Evolutionary conservation across 1,140 invertebrate genomes (phyloP).

Genomic region (Drosophila tsacasi): DNA sequence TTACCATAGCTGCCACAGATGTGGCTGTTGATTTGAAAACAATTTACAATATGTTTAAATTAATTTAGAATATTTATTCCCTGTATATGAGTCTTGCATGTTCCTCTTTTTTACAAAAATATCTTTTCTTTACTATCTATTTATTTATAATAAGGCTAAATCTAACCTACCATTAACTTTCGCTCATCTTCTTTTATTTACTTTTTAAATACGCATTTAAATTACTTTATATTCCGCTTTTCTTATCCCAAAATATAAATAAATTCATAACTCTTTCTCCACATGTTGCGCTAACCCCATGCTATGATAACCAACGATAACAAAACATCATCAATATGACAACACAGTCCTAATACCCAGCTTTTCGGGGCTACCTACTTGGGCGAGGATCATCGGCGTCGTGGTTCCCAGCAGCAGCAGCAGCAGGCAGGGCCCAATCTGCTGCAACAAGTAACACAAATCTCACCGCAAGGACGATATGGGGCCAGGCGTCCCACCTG

Average conservation of each 20-base stretch:
- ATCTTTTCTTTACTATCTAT: no score
- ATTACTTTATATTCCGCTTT: not conserved
- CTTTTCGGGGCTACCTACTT: constrained; percentile 83
- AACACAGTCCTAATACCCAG: constrained; percentile 82
- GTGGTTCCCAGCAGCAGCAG: constrained; percentile 35
- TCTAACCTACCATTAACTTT: not conserved
- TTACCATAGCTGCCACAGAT: not conserved
- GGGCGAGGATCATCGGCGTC: constrained; percentile 73
- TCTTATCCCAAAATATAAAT: constrained; percentile 7
- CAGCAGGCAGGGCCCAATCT: constrained; percentile 43
- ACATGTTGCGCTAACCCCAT: constrained; percentile 60
- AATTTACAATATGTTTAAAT: not conserved
- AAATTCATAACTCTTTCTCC: constrained; percentile 41
- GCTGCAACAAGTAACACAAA: constrained; percentile 77
- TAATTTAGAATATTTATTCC: no score
- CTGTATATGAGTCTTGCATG: no score
- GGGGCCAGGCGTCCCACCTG: constrained; percentile 88
- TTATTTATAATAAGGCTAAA: not conserved
- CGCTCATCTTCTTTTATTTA: not conserved
- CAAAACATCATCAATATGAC: constrained; percentile 41
- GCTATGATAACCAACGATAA: constrained; percentile 51
- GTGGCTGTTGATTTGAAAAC: not conserved
- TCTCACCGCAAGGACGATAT: constrained; percentile 86
- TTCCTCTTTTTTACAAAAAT: no score
- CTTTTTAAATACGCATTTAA: not conserved